phyloP scores from a whole-genome alignment of 2,113 vertebrate species.

The Gallinago paraguaiae region DNA sequence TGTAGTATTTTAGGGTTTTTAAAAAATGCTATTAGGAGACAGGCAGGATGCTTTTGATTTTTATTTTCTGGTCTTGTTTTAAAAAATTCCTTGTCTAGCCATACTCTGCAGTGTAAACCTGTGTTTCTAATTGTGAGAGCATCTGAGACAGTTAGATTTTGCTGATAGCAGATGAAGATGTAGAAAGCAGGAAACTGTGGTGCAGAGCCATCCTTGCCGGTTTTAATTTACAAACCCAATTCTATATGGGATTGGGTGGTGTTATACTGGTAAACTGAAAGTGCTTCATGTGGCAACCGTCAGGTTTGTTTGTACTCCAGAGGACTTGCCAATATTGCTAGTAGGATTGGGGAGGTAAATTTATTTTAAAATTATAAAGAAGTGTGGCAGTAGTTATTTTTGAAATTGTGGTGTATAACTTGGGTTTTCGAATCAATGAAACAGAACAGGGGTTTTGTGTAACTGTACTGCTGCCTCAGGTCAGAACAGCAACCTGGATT shows the following conservation, averaged over 20 bases:
- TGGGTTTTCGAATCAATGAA: neutral
- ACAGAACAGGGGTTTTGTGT: neutral
- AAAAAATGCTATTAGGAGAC: neutral
- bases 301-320: neutral
- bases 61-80: neutral
- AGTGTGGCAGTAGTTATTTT: neutral
- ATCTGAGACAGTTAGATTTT: conserved; percentile 16
- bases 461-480: neutral
- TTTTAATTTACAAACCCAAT: conserved; percentile 21
- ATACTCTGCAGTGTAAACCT: neutral
- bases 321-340: neutral
- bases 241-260: neutral
- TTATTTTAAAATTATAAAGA: neutral
- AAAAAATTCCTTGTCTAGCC: neutral
- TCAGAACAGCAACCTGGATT: neutral
- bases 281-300: neutral
- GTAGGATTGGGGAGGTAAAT: neutral
- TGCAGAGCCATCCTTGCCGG: conserved; percentile 35
- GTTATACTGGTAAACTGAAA: neutral
- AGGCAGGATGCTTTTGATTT: neutral
- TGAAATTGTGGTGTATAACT: neutral
- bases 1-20: neutral
- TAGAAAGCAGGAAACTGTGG: conserved; percentile 73
- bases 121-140: neutral
- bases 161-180: conserved; percentile 26